Conservation (phyloP, 2,113 vertebrate genomes). For the Erpornis zantholeuca region DNA sequence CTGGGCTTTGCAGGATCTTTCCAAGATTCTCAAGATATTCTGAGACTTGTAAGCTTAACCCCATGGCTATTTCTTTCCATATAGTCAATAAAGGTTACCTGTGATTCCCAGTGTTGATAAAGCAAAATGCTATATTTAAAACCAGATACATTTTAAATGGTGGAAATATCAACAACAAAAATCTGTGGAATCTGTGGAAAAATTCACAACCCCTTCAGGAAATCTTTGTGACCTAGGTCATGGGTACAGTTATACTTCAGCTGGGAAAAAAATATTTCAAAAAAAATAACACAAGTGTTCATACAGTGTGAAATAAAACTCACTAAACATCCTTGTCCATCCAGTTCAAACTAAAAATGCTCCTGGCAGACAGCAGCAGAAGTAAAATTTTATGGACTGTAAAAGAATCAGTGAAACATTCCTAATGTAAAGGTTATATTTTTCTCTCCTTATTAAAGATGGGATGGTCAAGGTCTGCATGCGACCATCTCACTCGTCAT, state of each 20-base stretch:
- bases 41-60: not conserved
- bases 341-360: constrained; percentile 19
- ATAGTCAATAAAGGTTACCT: not conserved
- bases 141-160: not conserved
- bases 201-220: constrained; percentile 16
- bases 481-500: not conserved
- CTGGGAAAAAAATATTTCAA: not conserved
- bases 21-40: not conserved
- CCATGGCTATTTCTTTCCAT: not conserved
- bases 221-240: constrained; percentile 11
- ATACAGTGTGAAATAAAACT: constrained; percentile 1
- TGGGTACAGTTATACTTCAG: not conserved
- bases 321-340: not conserved
- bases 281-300: not conserved
- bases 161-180: constrained; percentile 11
- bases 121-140: not conserved
- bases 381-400: constrained; percentile 27
- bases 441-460: not conserved
- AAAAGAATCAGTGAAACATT: constrained; percentile 22
- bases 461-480: not conserved
- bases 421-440: not conserved
- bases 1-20: not conserved
- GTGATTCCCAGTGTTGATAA: not conserved
- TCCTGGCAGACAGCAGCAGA: constrained; percentile 5
- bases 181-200: not conserved